Conservation (phyloP, 2,797 vertebrate genomes). For the Toxotes lorentzi region DNA sequence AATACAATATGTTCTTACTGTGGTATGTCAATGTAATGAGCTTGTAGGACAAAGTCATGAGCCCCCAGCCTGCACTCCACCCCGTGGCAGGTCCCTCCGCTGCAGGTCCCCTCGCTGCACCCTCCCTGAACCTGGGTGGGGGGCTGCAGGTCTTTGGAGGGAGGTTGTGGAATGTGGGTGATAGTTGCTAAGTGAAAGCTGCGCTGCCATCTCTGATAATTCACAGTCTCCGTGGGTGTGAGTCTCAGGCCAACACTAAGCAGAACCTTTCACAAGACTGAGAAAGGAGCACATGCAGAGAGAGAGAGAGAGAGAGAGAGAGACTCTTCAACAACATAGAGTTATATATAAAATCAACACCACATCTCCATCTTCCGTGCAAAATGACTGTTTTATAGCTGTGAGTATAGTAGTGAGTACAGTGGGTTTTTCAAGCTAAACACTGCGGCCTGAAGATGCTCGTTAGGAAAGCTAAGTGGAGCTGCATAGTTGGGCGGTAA, state of each 20-base stretch:
- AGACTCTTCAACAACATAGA: slow-evolving; percentile 33
- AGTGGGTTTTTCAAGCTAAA: neutral
- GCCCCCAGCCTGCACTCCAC: neutral
- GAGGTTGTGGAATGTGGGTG: slow-evolving; percentile 82
- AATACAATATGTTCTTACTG: slow-evolving; percentile 31
- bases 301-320: slow-evolving; percentile 29
- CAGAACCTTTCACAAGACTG: slow-evolving; percentile 73
- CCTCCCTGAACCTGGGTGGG: slow-evolving; percentile 54
- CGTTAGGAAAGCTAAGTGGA: neutral
- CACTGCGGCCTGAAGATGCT: neutral
- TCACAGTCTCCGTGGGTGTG: slow-evolving; percentile 74
- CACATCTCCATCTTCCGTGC: slow-evolving; percentile 30
- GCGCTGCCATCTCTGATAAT: slow-evolving; percentile 68
- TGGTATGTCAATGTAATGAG: neutral
- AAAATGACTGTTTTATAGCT: slow-evolving; percentile 23
- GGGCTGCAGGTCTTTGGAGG: slow-evolving; percentile 68
- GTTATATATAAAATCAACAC: slow-evolving; percentile 49
- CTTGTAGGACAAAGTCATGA: slow-evolving; percentile 24
- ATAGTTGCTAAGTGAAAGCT: slow-evolving; percentile 81
- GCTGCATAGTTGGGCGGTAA: neutral
- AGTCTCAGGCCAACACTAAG: slow-evolving; percentile 71
- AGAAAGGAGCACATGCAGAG: slow-evolving; percentile 53
- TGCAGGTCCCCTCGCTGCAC: slow-evolving; percentile 39
- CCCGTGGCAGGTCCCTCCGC: too few species aligned
- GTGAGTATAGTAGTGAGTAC: neutral